Conservation (phyloP, 2,797 vertebrate species). For the Cryptoblepharus egeriae region DNA sequence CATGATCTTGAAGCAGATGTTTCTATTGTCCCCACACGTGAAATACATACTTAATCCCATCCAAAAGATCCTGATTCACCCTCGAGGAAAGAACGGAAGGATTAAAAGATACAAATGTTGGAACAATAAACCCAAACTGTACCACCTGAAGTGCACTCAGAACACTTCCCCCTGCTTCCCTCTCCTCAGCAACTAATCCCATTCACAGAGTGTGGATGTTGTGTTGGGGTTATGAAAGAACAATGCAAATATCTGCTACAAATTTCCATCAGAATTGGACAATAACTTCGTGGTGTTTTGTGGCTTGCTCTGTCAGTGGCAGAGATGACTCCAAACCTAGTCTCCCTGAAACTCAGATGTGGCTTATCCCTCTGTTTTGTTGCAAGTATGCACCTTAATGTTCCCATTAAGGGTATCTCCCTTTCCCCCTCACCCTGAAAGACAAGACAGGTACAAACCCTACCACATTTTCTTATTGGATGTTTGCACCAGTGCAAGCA, state of each 20-base stretch:
- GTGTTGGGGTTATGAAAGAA: conserved; percentile 57
- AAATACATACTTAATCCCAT: conserved; percentile 35
- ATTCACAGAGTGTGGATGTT: conserved; percentile 52
- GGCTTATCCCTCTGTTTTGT: conserved; percentile 39
- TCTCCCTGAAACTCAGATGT: conserved; percentile 56
- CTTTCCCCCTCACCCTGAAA: neutral
- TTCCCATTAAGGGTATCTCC: neutral
- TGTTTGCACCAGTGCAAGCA: neutral
- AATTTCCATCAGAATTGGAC: conserved; percentile 78
- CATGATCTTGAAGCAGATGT: conserved; percentile 84
- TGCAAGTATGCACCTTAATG: neutral
- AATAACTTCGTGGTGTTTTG: conserved; percentile 79
- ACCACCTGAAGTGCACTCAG: conserved; percentile 28
- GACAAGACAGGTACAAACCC: neutral
- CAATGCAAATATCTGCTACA: conserved; percentile 84
- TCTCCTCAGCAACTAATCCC: conserved; percentile 28
- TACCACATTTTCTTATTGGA: neutral
- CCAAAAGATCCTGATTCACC: neutral
- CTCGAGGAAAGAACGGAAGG: neutral
- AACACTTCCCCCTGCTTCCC: conserved; percentile 47
- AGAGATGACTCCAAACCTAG: conserved; percentile 3
- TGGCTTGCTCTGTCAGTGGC: conserved; percentile 16
- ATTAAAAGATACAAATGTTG: conserved; percentile 22
- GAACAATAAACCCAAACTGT: neutral
- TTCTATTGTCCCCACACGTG: conserved; percentile 74